Percentiles rank a stretch among this genome's conserved stretches.
Evolutionary conservation across 1,140 invertebrate genomes (phyloP).

Genomic region (Penaeus chinensis): DNA sequence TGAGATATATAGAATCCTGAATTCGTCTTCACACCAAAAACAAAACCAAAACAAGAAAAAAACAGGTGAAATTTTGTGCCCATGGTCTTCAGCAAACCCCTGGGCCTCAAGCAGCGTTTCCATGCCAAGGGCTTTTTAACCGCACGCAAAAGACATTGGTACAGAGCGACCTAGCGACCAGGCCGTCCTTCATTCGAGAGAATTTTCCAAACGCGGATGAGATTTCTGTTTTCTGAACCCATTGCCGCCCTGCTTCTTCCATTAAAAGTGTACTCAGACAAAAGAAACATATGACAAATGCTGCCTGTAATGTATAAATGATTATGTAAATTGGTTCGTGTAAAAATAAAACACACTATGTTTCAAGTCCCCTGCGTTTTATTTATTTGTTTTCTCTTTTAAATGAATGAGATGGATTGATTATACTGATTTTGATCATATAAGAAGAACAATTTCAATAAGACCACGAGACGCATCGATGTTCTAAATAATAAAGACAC

Average conservation of each 20-base stretch:
- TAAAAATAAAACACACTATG: conserved; percentile 58
- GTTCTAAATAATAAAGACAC: too few species aligned
- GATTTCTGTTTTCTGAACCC: background rate
- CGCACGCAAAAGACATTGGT: too few species aligned
- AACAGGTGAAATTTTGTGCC: too few species aligned
- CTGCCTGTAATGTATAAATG: conserved; percentile 60
- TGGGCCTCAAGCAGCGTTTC: too few species aligned
- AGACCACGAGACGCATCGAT: too few species aligned
- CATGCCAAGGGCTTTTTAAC: too few species aligned
- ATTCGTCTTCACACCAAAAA: too few species aligned
- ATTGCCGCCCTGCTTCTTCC: conserved; percentile 52
- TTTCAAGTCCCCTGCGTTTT: conserved; percentile 1
- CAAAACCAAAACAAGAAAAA: too few species aligned
- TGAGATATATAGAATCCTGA: too few species aligned
- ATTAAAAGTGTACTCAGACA: conserved; percentile 56
- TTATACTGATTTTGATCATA: background rate
- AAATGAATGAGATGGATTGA: background rate
- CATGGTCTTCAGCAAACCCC: too few species aligned
- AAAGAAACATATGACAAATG: conserved; percentile 55
- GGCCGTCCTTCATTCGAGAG: background rate
- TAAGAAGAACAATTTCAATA: background rate
- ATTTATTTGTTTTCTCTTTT: background rate
- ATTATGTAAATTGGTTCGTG: conserved; percentile 57
- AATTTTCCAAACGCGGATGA: too few species aligned
- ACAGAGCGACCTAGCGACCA: too few species aligned